These are phyloP conservation scores for Porites lutea DNA, from an alignment of 64 coral and sea anemone species.

Conservation along the genomic window DNA sequence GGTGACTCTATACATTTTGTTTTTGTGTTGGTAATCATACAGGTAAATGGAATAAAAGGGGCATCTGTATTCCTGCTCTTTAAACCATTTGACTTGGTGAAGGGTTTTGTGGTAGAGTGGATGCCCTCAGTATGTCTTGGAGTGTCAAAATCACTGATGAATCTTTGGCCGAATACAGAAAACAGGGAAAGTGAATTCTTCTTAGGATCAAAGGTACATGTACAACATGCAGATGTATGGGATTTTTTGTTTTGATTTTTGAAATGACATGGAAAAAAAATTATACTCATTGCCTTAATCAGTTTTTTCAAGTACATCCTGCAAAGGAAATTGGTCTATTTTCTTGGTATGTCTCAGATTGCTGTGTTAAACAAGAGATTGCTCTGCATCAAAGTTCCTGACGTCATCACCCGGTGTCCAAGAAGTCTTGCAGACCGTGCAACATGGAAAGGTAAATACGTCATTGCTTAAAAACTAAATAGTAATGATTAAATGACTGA, in stretches of 20 bases:
- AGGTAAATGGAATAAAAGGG: conserved; percentile 60
- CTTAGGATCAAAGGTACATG: conserved; percentile 34
- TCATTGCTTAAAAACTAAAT: too few relatives aligned
- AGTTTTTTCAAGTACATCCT: neutral
- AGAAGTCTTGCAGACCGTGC: conserved; percentile 51
- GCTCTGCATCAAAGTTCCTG: conserved; percentile 64
- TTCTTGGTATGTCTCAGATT: conserved; percentile 32
- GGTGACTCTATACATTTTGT: too few relatives aligned
- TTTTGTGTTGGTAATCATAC: neutral
- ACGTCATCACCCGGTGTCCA: conserved; percentile 52
- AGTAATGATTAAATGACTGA: too few relatives aligned
- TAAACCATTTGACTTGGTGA: conserved; percentile 39
- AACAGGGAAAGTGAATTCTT: conserved; percentile 38
- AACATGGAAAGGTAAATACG: conserved; percentile 54
- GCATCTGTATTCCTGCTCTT: conserved; percentile 55
- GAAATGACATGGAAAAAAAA: neutral
- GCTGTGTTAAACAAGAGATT: conserved; percentile 58
- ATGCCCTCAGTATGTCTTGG: conserved; percentile 57
- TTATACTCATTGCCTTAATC: too few relatives aligned
- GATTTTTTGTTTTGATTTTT: neutral
- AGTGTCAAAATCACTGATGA: conserved; percentile 24
- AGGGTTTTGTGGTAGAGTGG: conserved; percentile 58
- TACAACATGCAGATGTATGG: too few relatives aligned
- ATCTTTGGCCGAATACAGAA: conserved; percentile 49
- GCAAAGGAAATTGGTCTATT: neutral